Conservation (phyloP, 2,113 vertebrate genomes). For the Stigmatopora nigra region DNA sequence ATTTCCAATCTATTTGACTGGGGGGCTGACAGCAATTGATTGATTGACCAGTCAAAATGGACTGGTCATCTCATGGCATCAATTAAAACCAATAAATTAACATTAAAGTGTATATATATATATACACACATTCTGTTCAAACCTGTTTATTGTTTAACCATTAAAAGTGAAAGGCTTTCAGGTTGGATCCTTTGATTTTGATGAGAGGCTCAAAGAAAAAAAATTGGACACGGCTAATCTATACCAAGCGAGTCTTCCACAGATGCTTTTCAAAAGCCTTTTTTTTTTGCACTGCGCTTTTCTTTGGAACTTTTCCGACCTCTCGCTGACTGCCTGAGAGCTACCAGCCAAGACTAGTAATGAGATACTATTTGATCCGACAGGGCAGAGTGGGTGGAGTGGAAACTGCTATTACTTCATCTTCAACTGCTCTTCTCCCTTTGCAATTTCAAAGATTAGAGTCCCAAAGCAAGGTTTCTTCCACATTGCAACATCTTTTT, state of each 20-base stretch:
- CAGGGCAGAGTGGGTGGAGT: constrained; percentile 24
- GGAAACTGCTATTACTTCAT: constrained; percentile 25
- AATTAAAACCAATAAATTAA: no score
- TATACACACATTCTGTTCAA: no score
- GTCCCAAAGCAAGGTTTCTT: not conserved
- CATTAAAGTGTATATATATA: no score
- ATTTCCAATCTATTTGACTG: no score
- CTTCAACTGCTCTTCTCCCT: constrained; percentile 8
- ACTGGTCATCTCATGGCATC: no score
- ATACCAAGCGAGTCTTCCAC: constrained; percentile 4
- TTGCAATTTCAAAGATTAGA: constrained; percentile 12
- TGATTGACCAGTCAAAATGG: no score
- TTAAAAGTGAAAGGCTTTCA: no score
- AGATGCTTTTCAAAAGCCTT: constrained; percentile 10
- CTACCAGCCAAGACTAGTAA: constrained; percentile 41
- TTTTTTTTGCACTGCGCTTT: constrained; percentile 7
- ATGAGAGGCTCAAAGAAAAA: no score
- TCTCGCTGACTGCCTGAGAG: constrained; percentile 46
- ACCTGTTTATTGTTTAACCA: no score
- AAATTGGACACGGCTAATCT: constrained; percentile 6
- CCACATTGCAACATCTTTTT: not conserved
- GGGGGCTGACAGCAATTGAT: no score
- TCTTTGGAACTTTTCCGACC: constrained; percentile 45
- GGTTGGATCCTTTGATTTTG: constrained; percentile 4
- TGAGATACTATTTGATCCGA: constrained; percentile 51